Evolutionary conservation across 2,113 vertebrate genomes (phyloP).

Genomic region (Saguinus midas): DNA sequence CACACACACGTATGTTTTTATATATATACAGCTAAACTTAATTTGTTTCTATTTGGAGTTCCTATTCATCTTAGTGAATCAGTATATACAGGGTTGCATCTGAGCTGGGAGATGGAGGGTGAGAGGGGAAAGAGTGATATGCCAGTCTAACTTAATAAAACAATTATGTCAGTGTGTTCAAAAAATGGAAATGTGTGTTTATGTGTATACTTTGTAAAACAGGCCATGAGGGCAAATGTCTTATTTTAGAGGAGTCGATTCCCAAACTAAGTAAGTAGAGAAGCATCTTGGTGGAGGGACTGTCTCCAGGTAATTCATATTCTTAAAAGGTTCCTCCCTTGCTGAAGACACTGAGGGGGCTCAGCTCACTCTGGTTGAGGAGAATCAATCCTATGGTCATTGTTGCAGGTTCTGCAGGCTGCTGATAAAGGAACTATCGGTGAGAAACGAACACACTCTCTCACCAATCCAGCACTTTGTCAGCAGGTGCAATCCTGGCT

Average conservation of each 20-base stretch:
- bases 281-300: neutral
- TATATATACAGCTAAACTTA: neutral
- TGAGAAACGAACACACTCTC: neutral
- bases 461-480: no score
- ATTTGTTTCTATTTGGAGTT: neutral
- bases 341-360: neutral
- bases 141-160: neutral
- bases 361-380: neutral
- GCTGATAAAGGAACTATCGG: neutral
- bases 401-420: neutral
- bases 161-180: neutral
- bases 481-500: neutral
- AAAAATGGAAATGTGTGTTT: neutral
- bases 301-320: neutral
- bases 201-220: neutral
- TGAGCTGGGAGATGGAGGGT: neutral
- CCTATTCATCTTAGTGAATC: neutral
- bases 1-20: neutral
- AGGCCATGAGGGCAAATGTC: neutral
- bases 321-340: neutral
- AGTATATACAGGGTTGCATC: neutral
- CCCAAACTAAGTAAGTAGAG: neutral
- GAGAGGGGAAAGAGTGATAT: neutral
- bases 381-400: neutral
- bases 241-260: neutral